A percentile compares a stretch with the other conserved stretches of the same genome.
These are phyloP conservation scores for Heteromormyrus szaboi DNA, from an alignment of 2,797 vertebrate species.

Conservation along the genomic window DNA sequence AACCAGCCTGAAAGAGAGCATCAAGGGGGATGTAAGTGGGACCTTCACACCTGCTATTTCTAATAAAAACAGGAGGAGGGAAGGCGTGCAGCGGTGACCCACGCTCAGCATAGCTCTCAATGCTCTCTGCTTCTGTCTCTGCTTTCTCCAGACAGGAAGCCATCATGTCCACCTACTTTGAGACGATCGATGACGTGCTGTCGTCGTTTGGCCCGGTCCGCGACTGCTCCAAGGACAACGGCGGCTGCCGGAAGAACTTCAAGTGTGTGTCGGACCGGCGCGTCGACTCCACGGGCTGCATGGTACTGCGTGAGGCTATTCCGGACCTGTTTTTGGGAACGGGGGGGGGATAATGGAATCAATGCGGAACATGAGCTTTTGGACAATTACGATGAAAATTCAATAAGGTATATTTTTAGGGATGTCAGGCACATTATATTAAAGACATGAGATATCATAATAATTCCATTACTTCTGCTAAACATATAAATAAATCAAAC, in stretches of 20 bases:
- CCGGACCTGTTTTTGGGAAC: neutral
- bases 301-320: constrained; percentile 64
- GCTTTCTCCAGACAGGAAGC: constrained; percentile 84
- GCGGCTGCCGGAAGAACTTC: constrained; percentile 94
- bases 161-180: constrained; percentile 94
- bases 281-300: constrained; percentile 87
- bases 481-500: neutral
- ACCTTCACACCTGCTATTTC: neutral
- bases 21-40: neutral
- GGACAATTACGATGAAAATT: neutral
- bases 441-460: neutral
- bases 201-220: constrained; percentile 90
- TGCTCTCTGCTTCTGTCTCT: constrained; percentile 13
- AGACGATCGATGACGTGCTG: constrained; percentile 89
- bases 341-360: neutral
- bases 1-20: neutral
- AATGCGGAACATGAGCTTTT: neutral
- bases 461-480: neutral
- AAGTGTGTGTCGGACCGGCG: constrained; percentile 90
- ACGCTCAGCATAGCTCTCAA: neutral
- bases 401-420: neutral
- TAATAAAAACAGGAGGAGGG: neutral
- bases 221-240: constrained; percentile 90
- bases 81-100: neutral
- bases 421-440: neutral